These are phyloP conservation scores for Fopius arisanus DNA, from an alignment of 1,140 invertebrate genomes.

Conservation along the genomic window DNA sequence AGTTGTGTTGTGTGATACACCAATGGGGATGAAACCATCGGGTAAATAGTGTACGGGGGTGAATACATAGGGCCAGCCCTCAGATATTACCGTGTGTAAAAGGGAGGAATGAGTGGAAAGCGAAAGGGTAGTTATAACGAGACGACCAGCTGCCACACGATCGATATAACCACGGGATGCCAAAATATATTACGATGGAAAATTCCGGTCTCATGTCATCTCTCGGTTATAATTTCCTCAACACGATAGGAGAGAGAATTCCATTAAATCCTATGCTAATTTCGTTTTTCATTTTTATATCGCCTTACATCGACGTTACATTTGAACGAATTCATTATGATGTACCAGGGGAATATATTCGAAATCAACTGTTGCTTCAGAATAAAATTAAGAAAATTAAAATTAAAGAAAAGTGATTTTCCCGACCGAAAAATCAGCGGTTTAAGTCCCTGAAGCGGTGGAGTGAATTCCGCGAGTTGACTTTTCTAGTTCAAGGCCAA, in stretches of 20 bases:
- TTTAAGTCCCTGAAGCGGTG: too few relatives aligned
- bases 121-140: constrained; percentile 31
- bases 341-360: too few relatives aligned
- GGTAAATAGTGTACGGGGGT: constrained; percentile 3
- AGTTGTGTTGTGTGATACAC: not conserved
- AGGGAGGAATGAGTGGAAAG: constrained; percentile 27
- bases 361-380: too few relatives aligned
- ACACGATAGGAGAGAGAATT: not conserved
- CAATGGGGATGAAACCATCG: not conserved
- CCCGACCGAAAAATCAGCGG: too few relatives aligned
- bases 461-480: not conserved
- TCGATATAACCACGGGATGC: not conserved
- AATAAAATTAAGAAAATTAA: too few relatives aligned
- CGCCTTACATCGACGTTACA: too few relatives aligned
- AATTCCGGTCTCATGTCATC: not conserved
- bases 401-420: too few relatives aligned
- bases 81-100: not conserved
- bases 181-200: not conserved
- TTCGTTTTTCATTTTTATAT: too few relatives aligned
- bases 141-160: constrained; percentile 8
- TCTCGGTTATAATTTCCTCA: too few relatives aligned
- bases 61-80: not conserved
- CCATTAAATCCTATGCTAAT: too few relatives aligned
- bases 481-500: not conserved
- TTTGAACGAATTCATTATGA: too few relatives aligned